Evolutionary conservation across 53 echinoderm and acorn worm species (phyloP), one percentile per base, ranked within the genome.

Genomic region (Astropecten irregularis): DNA sequence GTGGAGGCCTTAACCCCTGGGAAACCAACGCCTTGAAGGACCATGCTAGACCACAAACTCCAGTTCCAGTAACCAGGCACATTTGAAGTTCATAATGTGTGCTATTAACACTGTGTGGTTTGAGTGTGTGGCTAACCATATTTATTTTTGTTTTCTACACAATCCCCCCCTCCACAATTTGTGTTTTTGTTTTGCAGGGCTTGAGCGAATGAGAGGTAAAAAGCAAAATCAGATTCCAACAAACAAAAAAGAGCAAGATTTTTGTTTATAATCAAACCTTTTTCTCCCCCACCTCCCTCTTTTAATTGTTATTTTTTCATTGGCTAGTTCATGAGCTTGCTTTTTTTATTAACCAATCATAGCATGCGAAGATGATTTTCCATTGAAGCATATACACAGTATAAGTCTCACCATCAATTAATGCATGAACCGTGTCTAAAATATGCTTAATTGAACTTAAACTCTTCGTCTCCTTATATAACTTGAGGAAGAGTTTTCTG

Each of bases 181-280:
- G 51, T 51, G 67, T 83, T 50, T 53, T 51, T 46, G 6, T 68
- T 84, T 69, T 68, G 82, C 88, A 88, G 88, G 82, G 82, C 71
- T 82, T 72, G 88, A 69, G 23, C 82, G 88, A 71, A 65, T 63
- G 73, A 88, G 73, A 88, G 88, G 88, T 88, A 88, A 88, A 72
- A 71, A 44, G 13, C 35, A 20, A 77, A 9, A 14, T 46, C 35
- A n/a, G n/a, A n/a, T n/a, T n/a, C n/a, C n/a, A n/a, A n/a, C n/a
- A n/a, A n/a, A n/a, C n/a, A 38, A 42, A 86, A 73, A 77, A 27
- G 9, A 61, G 65, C 22, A 61, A 36, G 29, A 79, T 29, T 34
- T 65, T 65, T 33, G 19, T 65, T 27, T 32, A n/a, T n/a, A n/a
- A n/a, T n/a, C n/a, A 42, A 15, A 3, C 34, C 20, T 34, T 34